Evolutionary conservation across 2,888 invertebrate species (phyloP).

Genomic region (Dryobota labecula): DNA sequence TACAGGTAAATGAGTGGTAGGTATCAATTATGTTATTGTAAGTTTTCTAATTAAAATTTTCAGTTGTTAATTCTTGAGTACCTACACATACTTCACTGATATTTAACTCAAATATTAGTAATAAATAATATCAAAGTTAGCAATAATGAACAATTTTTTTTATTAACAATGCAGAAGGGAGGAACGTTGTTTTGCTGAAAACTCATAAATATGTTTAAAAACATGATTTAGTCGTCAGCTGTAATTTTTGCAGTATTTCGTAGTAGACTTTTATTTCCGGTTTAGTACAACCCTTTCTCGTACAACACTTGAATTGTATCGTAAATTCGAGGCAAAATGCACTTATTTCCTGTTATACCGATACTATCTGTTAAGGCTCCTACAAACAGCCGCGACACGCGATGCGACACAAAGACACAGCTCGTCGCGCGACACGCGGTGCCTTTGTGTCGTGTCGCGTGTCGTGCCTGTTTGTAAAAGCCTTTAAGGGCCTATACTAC

Average conservation of each 20-base stretch:
- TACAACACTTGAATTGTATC: neutral
- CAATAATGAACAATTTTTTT: neutral
- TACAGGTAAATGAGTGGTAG: neutral
- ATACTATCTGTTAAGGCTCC: too few relatives aligned
- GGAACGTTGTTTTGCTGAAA: neutral
- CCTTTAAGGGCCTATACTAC: too few relatives aligned
- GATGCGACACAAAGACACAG: too few relatives aligned
- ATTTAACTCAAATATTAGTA: neutral
- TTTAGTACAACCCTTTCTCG: neutral
- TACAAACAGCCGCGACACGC: too few relatives aligned
- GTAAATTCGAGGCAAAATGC: neutral
- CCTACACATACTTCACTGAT: neutral
- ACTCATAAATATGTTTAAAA: neutral
- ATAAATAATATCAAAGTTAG: neutral
- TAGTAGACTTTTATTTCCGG: neutral
- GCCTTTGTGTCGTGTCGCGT: too few relatives aligned
- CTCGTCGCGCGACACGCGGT: too few relatives aligned
- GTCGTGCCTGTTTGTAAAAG: too few relatives aligned
- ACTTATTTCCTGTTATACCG: neutral
- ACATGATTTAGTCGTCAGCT: neutral
- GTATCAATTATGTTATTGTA: neutral
- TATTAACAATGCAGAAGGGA: neutral
- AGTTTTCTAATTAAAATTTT: neutral
- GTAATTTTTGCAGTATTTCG: too few relatives aligned
- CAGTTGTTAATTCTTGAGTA: slow-evolving; percentile 1